Base-by-base conservation (phyloP, 2,888 invertebrate genomes). In the Epinotia brunnichana region DNA sequence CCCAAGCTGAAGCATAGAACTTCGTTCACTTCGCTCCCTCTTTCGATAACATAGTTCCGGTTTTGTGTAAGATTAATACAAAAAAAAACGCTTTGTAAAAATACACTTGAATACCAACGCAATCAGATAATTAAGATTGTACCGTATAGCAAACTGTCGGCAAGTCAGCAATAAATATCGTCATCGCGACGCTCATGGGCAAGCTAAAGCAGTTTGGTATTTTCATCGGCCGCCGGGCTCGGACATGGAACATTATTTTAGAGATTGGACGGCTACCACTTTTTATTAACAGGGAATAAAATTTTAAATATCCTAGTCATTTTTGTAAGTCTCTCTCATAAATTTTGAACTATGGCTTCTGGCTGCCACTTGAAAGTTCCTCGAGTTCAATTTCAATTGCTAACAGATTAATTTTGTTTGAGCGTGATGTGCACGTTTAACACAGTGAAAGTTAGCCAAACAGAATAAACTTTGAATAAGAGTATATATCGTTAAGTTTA, bases 161-260 rank as follows among this genome's bases (percentile, higher is more conserved):
- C 54, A 61, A 62, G 62, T 66, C 39, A 57, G 74, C 61, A 67
- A 74, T 74, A 71, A 74, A 74, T 71, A 67, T 67, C 70, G 66
- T 71, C 61, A 73, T 73, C 70, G 74, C 74, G 74, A 76, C 74
- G 74, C 68, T 76, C 74, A 74, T 75, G 70, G 67, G 74, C 72
- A 71, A 69, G 73, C 74, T 71, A 70, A 72, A 74, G 70, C 69
- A 76, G 48, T 72, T 62, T 56, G 76, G 74, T 74, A 75, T 78
- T 79, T 76, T 74, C 73, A 79, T 77, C 73, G 63, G 74, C 69
- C 62, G 72, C 66, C 74, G 74, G 70, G 73, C 75, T 74, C 74
- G 63, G 59, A 59, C 76, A 76, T 75, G 75, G 35, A 74, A 77
- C 76, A 76, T 78, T 75, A 76, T 75, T 72, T 73, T 77, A 73